Evolutionary conservation across 2,113 vertebrate species (phyloP).

Genomic region (Aptenodytes forsteri): DNA sequence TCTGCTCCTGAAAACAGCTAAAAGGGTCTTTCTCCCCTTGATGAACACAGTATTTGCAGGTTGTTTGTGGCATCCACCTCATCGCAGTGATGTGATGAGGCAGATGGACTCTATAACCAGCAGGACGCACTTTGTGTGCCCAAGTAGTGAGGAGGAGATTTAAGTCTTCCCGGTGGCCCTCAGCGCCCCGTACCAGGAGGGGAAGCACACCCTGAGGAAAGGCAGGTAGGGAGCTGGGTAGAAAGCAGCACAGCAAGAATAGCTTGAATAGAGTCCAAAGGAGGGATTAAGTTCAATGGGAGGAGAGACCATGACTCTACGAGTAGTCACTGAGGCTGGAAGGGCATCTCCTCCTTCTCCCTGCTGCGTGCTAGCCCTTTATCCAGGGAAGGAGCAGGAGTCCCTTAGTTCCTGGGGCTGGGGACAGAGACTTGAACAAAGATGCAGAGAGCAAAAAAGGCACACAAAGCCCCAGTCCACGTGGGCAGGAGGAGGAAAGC

Average conservation of each 20-base stretch:
- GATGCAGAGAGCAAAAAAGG: neutral
- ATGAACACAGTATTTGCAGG: neutral
- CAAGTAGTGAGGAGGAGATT: neutral
- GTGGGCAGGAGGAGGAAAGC: neutral
- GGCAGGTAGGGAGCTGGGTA: neutral
- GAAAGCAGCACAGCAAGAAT: neutral
- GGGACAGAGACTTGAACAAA: neutral
- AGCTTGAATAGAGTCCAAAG: neutral
- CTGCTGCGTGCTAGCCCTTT: accelerated
- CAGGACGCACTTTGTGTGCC: too few species aligned
- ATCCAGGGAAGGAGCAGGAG: neutral
- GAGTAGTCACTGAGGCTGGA: neutral
- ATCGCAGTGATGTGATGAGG: neutral
- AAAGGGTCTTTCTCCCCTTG: neutral
- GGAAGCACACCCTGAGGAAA: neutral
- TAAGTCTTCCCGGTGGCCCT: neutral
- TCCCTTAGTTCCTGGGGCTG: neutral
- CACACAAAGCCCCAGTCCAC: neutral
- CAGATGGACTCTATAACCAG: neutral
- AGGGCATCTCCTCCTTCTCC: neutral
- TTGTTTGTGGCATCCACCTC: neutral
- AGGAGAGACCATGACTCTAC: neutral
- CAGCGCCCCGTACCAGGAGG: accelerated
- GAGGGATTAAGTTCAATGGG: neutral
- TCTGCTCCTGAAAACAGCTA: neutral